phyloP scores from a whole-genome alignment of 2,888 invertebrate species.

The Chrysolina haemoptera region DNA sequence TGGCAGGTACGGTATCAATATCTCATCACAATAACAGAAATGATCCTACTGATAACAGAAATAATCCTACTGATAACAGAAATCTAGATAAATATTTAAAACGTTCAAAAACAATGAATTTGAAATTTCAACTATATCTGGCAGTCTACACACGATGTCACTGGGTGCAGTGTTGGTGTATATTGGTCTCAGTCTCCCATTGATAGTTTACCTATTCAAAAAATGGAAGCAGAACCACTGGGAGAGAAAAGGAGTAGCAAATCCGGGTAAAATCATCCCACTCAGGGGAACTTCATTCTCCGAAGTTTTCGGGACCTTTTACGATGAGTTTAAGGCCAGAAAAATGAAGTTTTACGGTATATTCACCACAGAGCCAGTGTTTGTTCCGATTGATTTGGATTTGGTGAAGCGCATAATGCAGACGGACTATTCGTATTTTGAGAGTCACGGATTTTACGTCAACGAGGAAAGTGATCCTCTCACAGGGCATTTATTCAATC shows the following conservation, averaged over 20 bases:
- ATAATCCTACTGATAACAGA: too few species aligned
- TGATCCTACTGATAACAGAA: too few species aligned
- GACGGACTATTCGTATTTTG: slow-evolving; percentile 64
- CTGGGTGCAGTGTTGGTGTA: neutral
- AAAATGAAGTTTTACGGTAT: slow-evolving; percentile 38
- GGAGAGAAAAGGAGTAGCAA: neutral
- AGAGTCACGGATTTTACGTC: slow-evolving; percentile 59
- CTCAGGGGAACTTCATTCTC: neutral
- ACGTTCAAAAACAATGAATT: too few species aligned
- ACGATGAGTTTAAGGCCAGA: slow-evolving; percentile 50
- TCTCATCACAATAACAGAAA: too few species aligned
- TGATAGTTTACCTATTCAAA: neutral
- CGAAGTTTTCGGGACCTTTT: slow-evolving; percentile 55
- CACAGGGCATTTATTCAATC: slow-evolving; percentile 56
- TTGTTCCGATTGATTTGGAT: slow-evolving; percentile 62
- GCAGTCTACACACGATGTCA: neutral
- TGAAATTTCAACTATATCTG: too few species aligned
- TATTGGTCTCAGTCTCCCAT: neutral
- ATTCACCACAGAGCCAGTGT: slow-evolving; percentile 50
- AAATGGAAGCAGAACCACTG: neutral
- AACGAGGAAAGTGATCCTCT: slow-evolving; percentile 62
- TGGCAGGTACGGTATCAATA: too few species aligned
- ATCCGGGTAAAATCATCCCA: neutral
- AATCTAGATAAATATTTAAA: too few species aligned
- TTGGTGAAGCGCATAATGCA: slow-evolving; percentile 62